Conservation (phyloP, 1,140 invertebrate species). For the Dufourea novaeangliae region DNA sequence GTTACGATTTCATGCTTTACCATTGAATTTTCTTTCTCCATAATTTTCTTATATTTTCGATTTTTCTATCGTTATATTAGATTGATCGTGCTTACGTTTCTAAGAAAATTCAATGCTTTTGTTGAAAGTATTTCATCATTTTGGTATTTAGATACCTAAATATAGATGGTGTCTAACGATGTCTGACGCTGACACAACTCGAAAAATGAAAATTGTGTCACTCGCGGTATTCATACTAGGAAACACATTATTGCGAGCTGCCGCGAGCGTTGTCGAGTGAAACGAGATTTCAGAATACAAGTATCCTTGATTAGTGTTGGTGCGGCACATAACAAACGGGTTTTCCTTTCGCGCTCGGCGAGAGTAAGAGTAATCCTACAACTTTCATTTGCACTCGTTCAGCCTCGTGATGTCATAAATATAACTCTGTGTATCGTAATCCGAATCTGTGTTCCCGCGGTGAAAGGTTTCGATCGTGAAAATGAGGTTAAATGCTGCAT, state of each 20-base stretch:
- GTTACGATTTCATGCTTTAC: no score
- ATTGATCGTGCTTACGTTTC: not conserved
- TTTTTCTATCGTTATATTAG: no score
- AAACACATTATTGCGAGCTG: not conserved
- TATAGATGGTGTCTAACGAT: not conserved
- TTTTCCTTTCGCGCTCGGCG: slow-evolving; percentile 59
- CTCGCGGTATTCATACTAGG: not conserved
- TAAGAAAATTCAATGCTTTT: not conserved
- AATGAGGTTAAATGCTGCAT: slow-evolving; percentile 47
- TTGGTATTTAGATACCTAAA: not conserved
- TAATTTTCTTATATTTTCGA: no score
- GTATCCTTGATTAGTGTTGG: slow-evolving; percentile 35
- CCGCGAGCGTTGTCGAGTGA: not conserved
- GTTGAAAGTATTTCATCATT: not conserved
- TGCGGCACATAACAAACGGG: slow-evolving; percentile 63
- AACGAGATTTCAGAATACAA: slow-evolving; percentile 20
- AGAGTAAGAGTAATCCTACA: slow-evolving; percentile 76
- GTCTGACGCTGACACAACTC: not conserved
- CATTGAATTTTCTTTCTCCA: no score
- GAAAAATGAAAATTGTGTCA: not conserved
- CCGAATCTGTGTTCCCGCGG: slow-evolving; percentile 64
- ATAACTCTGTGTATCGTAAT: slow-evolving; percentile 71
- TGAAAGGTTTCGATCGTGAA: slow-evolving; percentile 66
- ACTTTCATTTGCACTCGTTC: slow-evolving; percentile 75
- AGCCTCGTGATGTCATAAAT: slow-evolving; percentile 75